Evolutionary conservation across 2,888 invertebrate genomes (phyloP).

Genomic region (Maniola hyperantus): DNA sequence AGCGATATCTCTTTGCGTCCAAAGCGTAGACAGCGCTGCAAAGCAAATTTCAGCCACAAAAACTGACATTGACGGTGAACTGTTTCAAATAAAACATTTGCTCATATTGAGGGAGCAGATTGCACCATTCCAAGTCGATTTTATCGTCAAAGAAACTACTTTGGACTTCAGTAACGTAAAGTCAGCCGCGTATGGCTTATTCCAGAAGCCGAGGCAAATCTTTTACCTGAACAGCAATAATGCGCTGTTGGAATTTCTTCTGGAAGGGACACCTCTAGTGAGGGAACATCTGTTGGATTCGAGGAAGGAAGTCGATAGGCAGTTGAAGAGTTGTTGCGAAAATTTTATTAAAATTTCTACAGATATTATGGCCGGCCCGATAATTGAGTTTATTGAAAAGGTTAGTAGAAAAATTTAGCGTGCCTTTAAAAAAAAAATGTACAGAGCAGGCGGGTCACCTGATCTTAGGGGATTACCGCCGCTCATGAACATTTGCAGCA

Average conservation of each 20-base stretch:
- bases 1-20: conserved; percentile 95
- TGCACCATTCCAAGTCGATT: conserved; percentile 98
- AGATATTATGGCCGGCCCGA: conserved; percentile 87
- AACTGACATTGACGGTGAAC: conserved; percentile 93
- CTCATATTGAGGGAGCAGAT: conserved; percentile 98
- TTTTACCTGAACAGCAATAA: conserved; percentile 95
- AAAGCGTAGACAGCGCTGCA: conserved; percentile 92
- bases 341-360: conserved; percentile 92
- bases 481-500: no score
- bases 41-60: conserved; percentile 89
- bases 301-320: conserved; percentile 96
- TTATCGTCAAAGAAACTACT: conserved; percentile 95
- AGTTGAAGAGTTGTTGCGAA: conserved; percentile 95
- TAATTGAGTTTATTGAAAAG: conserved; percentile 88
- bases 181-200: conserved; percentile 89
- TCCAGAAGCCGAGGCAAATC: conserved; percentile 91
- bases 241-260: conserved; percentile 94
- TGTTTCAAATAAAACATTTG: conserved; percentile 99
- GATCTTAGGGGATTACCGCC: no score
- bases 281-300: conserved; percentile 96
- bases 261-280: conserved; percentile 97
- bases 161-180: conserved; percentile 97
- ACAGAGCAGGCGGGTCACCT: no score
- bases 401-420: conserved; percentile 51
- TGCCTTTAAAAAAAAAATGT: no score